phyloP scores from a whole-genome alignment of 2,797 vertebrate genomes.

The Hyperoplus immaculatus region DNA sequence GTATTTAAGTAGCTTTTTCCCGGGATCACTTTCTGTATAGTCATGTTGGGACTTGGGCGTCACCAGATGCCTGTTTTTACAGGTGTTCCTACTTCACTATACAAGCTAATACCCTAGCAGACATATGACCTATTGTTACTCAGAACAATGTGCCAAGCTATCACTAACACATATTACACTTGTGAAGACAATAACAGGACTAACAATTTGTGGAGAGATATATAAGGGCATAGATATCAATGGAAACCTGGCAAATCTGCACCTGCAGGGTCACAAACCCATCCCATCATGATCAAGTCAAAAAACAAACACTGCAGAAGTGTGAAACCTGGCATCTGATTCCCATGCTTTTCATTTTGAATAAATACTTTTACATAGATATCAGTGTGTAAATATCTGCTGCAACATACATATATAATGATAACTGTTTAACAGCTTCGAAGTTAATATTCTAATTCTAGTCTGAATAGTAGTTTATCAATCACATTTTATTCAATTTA shows the following conservation, averaged over 20 bases:
- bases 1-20: slow-evolving; percentile 66
- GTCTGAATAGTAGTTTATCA: background rate
- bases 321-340: background rate
- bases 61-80: slow-evolving; percentile 64
- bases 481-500: background rate
- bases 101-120: slow-evolving; percentile 52
- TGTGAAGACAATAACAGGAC: slow-evolving; percentile 37
- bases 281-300: background rate
- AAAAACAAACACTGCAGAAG: background rate
- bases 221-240: background rate
- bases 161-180: slow-evolving; percentile 53
- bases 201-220: slow-evolving; percentile 22
- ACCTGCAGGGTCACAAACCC: slow-evolving; percentile 1
- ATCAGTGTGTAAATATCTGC: background rate
- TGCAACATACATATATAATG: background rate
- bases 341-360: background rate
- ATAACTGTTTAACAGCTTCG: background rate
- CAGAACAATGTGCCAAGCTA: slow-evolving; percentile 63
- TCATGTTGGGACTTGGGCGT: slow-evolving; percentile 54
- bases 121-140: slow-evolving; percentile 58
- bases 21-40: slow-evolving; percentile 49
- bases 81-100: slow-evolving; percentile 68
- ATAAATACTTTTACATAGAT: background rate
- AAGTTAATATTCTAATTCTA: background rate
- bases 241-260: slow-evolving; percentile 3